These are phyloP conservation scores for Ranitomeya variabilis DNA, from an alignment of 2,113 vertebrate species.

Conservation along the genomic window DNA sequence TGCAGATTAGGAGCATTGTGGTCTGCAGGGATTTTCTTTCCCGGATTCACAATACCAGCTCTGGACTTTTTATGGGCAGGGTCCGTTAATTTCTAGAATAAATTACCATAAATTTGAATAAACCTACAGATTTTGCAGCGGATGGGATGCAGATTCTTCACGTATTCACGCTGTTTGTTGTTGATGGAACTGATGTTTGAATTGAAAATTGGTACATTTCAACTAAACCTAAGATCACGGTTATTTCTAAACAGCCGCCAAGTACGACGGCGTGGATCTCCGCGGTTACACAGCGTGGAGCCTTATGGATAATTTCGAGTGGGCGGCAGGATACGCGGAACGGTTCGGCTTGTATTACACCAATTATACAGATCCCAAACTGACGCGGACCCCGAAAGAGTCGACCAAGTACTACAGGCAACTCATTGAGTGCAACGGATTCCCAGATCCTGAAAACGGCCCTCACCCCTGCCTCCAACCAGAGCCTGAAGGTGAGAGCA, in stretches of 20 bases:
- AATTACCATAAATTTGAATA: background rate
- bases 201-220: too few relatives aligned
- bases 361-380: conserved; percentile 78
- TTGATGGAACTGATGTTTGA: too few relatives aligned
- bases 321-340: conserved; percentile 87
- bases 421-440: conserved; percentile 86
- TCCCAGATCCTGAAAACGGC: conserved; percentile 80
- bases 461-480: conserved; percentile 78
- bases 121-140: too few relatives aligned
- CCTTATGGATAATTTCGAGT: conserved; percentile 94
- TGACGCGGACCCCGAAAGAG: conserved; percentile 80
- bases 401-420: conserved; percentile 78
- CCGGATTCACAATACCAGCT: too few relatives aligned
- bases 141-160: too few relatives aligned
- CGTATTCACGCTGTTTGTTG: too few relatives aligned
- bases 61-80: too few relatives aligned
- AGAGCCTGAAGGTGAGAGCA: conserved; percentile 74
- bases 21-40: too few relatives aligned
- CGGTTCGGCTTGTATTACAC: conserved; percentile 86
- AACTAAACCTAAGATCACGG: background rate
- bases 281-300: conserved; percentile 89
- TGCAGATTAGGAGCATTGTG: too few relatives aligned
- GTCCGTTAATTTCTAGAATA: background rate
- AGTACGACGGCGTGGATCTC: conserved; percentile 80
- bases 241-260: conserved; percentile 67